Evolutionary conservation across 2,797 vertebrate genomes (phyloP).

Genomic region (Tinamus major): DNA sequence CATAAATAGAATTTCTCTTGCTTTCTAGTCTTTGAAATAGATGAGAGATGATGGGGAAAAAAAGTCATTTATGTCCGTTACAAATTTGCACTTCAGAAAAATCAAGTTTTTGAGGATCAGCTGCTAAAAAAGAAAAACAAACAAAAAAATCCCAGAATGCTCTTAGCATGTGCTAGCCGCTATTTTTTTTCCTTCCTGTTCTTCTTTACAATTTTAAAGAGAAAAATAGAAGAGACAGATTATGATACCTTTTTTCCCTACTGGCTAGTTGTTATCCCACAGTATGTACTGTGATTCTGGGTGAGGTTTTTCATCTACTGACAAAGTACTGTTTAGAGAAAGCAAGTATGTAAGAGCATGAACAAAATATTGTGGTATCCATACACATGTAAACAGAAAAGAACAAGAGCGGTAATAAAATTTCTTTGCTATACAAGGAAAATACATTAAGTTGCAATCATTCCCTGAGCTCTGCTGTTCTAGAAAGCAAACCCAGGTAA

Average conservation of each 20-base stretch:
- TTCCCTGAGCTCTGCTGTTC: neutral
- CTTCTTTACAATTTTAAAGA: neutral
- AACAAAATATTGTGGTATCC: neutral
- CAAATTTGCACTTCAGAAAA: neutral
- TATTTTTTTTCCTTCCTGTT: neutral
- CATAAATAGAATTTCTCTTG: neutral
- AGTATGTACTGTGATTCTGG: neutral
- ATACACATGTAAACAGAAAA: neutral
- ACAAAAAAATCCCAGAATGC: neutral
- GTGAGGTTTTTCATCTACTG: neutral
- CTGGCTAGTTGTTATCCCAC: neutral
- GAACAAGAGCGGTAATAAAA: neutral
- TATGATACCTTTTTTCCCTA: neutral
- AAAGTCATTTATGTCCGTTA: neutral
- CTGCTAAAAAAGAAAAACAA: neutral
- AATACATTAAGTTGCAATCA: neutral
- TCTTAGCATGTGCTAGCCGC: neutral
- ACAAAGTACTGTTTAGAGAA: neutral
- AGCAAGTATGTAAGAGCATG: neutral
- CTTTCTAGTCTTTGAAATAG: neutral
- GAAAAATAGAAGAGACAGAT: neutral
- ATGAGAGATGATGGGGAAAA: neutral
- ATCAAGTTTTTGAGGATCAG: neutral
- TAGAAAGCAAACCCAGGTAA: neutral
- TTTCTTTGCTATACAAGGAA: constrained; percentile 1